Evolutionary conservation across 2,113 vertebrate species (phyloP), one percentile per base, ranked within the genome.

Genomic region (Phaetusa simplex): DNA sequence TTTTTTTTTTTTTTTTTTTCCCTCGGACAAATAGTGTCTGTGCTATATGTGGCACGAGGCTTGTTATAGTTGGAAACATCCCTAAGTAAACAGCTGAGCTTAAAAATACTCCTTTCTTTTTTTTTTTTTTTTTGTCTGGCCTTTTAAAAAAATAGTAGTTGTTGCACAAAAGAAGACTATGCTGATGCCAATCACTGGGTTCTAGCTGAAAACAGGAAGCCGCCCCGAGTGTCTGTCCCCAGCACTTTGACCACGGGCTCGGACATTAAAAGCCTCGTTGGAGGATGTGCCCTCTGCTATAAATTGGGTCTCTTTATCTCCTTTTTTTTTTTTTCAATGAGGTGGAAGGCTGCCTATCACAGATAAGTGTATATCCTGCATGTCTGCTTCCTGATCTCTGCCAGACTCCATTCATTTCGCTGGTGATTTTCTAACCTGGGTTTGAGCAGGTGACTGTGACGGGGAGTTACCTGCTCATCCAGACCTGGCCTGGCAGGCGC

Each of bases 61-160:
- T 93, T 98, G 84, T 97, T 98, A 86, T 96, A 86, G 83, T 98
- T 98, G 98, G 98, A 98, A 95, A 42, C n/a, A 92, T 96, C 96
- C 96, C 97, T 97, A 97, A 97, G 91, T 91, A 98, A 98, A 98
- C 94, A 98, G 90, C 92, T 95, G 89, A 97, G 69, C 95, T 98
- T 96, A 98, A 98, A 98, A 98, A 97, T 97, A 93, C 55, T 84
- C 61, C 7, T 62, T 73, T 93, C 11, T 40, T 40, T 95, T 92
- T 40, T 40, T 62, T 95, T 56, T 66, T 69, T 82, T 64, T 95
- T 95, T 93, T 94, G 87, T 94, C 94, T 97, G 59, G 90, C 62
- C 64, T 95, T 93, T 67, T 12, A 40, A 88, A 95, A 95, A 90
- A 96, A 85, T n/a, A 87, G 86, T 73, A 82, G 91, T 86, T 91